phyloP scores from a whole-genome alignment of 2,113 vertebrate genomes.

The Cryptomyrus ogoouensis region DNA sequence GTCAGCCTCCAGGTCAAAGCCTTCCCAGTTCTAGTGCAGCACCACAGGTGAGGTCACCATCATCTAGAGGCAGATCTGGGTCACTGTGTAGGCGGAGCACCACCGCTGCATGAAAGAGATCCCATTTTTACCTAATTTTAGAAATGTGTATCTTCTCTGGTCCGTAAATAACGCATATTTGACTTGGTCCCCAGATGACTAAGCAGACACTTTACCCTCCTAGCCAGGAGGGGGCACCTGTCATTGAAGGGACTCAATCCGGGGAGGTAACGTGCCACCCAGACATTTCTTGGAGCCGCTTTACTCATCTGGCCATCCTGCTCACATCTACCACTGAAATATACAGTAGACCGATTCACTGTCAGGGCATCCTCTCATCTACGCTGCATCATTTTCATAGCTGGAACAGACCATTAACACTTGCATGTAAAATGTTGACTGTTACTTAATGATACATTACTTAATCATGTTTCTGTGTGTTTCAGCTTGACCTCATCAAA shows the following conservation, averaged over 20 bases:
- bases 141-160: background rate
- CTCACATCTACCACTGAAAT: constrained; percentile 11
- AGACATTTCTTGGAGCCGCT: background rate
- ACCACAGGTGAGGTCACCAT: constrained; percentile 44
- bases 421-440: background rate
- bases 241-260: constrained; percentile 60
- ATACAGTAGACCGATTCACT: background rate
- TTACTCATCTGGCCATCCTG: constrained; percentile 17
- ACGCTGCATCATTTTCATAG: constrained; percentile 2
- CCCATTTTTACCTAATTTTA: background rate
- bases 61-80: constrained; percentile 48
- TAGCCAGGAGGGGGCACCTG: constrained; percentile 58
- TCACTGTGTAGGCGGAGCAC: background rate
- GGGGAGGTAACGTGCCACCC: constrained; percentile 72
- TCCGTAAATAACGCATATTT: background rate
- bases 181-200: constrained; percentile 57
- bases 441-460: background rate
- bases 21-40: constrained; percentile 44
- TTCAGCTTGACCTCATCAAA: constrained; percentile 1
- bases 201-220: constrained; percentile 60
- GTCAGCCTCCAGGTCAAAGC: constrained; percentile 46
- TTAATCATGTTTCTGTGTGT: constrained; percentile 8
- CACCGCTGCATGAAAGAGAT: background rate
- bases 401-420: constrained; percentile 2
- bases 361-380: background rate